phyloP scores from a whole-genome alignment of 1,140 invertebrate genomes.

The Achroia grisella region DNA sequence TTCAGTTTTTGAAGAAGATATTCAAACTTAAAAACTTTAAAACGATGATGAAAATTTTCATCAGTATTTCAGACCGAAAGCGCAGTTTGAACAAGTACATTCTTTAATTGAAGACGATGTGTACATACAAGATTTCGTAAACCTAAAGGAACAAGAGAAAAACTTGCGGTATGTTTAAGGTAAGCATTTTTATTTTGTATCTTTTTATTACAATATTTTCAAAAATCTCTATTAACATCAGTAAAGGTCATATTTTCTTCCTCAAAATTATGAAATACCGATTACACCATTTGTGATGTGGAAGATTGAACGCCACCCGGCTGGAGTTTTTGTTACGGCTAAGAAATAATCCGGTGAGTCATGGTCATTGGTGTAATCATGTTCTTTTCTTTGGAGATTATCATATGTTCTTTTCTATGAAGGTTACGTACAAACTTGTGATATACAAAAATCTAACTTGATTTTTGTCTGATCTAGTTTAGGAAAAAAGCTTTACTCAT shows the following conservation, averaged over 20 bases:
- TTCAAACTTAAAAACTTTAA: no score
- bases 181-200: slow-evolving; percentile 10
- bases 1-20: not conserved
- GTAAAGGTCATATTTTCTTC: slow-evolving; percentile 3
- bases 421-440: slow-evolving; percentile 10
- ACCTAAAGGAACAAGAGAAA: slow-evolving; percentile 22
- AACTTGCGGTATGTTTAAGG: slow-evolving; percentile 21
- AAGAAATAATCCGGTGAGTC: slow-evolving; percentile 5
- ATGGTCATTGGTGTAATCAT: slow-evolving; percentile 1
- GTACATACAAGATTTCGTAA: slow-evolving; percentile 17
- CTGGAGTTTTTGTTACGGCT: no score
- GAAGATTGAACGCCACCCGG: no score
- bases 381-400: no score
- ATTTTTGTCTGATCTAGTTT: slow-evolving; percentile 18
- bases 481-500: slow-evolving; percentile 17
- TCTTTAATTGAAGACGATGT: slow-evolving; percentile 16
- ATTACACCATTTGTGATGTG: slow-evolving; percentile 5
- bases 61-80: slow-evolving; percentile 17
- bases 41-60: slow-evolving; percentile 13
- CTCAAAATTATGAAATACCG: not conserved
- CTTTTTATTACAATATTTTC: slow-evolving; percentile 3
- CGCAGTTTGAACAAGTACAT: slow-evolving; percentile 18
- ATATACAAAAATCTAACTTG: slow-evolving; percentile 17
- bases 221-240: slow-evolving; percentile 1
- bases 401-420: slow-evolving; percentile 7